Conservation (phyloP, 2,113 vertebrate species). For the Noturus placidus region DNA sequence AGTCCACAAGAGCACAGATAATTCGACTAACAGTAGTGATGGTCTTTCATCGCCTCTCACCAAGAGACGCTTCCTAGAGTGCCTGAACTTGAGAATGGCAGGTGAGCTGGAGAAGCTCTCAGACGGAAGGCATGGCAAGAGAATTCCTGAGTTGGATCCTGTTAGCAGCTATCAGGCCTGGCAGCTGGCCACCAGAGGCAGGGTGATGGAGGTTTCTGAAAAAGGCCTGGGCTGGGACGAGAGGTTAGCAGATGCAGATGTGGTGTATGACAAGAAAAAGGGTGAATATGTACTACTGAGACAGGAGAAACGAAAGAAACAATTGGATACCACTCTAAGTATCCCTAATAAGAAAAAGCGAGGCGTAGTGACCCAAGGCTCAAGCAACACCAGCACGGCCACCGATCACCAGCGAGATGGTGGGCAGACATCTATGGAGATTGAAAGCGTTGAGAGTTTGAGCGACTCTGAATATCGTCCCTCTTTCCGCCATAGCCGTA, state of each 20-base stretch:
- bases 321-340: conserved; percentile 66
- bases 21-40: conserved; percentile 25
- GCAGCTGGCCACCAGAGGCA: conserved; percentile 91
- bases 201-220: conserved; percentile 84
- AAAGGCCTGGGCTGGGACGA: conserved; percentile 87
- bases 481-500: conserved; percentile 67
- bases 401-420: conserved; percentile 26
- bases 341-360: conserved; percentile 66
- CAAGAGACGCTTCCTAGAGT: conserved; percentile 79
- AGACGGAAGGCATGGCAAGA: conserved; percentile 66
- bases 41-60: conserved; percentile 47
- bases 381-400: neutral
- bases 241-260: conserved; percentile 79
- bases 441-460: conserved; percentile 54
- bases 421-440: conserved; percentile 23
- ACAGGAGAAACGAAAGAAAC: conserved; percentile 88
- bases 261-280: conserved; percentile 83
- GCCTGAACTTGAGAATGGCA: conserved; percentile 78
- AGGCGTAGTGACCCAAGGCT: conserved; percentile 41
- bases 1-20: conserved; percentile 76
- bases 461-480: conserved; percentile 74
- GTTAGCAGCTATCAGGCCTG: conserved; percentile 95
- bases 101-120: conserved; percentile 55
- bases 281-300: conserved; percentile 83
- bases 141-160: conserved; percentile 89